phyloP scores from a whole-genome alignment of 2,888 invertebrate species.

The Drosophila diplacantha region DNA sequence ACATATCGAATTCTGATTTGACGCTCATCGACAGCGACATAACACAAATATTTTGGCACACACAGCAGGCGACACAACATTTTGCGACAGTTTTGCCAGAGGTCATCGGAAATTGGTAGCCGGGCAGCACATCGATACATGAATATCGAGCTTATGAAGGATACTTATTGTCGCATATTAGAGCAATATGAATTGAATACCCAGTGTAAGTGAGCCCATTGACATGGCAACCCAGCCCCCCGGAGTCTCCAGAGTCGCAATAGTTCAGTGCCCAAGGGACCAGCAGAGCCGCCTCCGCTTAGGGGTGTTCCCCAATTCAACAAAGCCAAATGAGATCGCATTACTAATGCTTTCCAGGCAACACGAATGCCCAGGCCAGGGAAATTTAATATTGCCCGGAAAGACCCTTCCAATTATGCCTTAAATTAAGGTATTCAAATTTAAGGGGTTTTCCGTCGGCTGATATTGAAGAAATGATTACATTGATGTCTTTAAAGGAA shows the following conservation, averaged over 20 bases:
- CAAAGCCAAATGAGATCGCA: conserved; percentile 29
- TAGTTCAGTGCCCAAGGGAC: conserved; percentile 1
- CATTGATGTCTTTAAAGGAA: neutral
- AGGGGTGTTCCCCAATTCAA: neutral
- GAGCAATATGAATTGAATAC: conserved; percentile 39
- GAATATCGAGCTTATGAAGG: conserved; percentile 29
- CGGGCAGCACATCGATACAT: conserved; percentile 4
- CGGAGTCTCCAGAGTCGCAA: neutral
- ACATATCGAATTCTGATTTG: conserved; percentile 56
- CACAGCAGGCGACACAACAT: conserved; percentile 48
- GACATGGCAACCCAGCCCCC: conserved; percentile 29
- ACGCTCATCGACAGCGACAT: conserved; percentile 40
- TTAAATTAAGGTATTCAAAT: neutral
- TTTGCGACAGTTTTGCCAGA: conserved; percentile 33
- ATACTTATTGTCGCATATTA: conserved; percentile 42
- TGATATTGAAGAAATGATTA: neutral
- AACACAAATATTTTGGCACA: conserved; percentile 42
- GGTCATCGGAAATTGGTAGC: conserved; percentile 44
- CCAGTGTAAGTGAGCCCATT: conserved; percentile 29
- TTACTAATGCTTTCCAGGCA: conserved; percentile 22
- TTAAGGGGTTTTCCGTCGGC: neutral
- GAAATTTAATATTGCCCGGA: conserved; percentile 4
- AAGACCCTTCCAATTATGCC: neutral
- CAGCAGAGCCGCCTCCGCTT: neutral
- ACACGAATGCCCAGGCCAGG: neutral